phyloP scores from a whole-genome alignment of 1,140 invertebrate genomes.

The Laupala kohalensis region DNA sequence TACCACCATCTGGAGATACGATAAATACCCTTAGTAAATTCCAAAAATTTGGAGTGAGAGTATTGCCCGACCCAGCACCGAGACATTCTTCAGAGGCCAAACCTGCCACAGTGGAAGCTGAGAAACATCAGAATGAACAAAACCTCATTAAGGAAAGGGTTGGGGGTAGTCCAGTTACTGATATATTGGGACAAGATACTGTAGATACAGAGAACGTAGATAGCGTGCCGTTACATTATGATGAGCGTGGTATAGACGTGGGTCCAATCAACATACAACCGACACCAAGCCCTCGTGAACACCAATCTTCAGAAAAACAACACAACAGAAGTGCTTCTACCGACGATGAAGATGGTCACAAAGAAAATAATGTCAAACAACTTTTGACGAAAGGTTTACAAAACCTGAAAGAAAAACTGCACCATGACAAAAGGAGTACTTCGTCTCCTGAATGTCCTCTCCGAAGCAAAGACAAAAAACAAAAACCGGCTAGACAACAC shows the following conservation, averaged over 20 bases:
- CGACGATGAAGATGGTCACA: neutral
- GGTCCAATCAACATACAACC: conserved; percentile 6
- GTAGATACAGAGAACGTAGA: neutral
- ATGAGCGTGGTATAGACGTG: conserved; percentile 12
- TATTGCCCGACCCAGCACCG: neutral
- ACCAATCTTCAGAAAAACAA: neutral
- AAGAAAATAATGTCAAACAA: conserved; percentile 9
- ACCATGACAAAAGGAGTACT: conserved; percentile 9
- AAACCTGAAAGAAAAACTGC: conserved; percentile 11
- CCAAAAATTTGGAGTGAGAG: conserved; percentile 12
- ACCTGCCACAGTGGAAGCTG: neutral
- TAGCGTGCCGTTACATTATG: neutral
- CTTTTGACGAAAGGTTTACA: conserved; percentile 11
- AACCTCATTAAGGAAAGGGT: conserved; percentile 9
- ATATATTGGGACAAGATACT: neutral
- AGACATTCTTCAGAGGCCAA: neutral
- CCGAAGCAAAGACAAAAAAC: neutral
- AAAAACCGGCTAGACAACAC: neutral
- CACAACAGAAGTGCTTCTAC: neutral
- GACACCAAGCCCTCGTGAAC: neutral
- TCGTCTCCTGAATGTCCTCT: neutral
- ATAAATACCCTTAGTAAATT: conserved; percentile 4
- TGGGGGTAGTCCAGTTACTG: neutral
- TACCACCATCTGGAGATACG: neutral
- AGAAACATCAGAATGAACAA: conserved; percentile 9